phyloP scores from a whole-genome alignment of 2,113 vertebrate genomes.

The Podiceps cristatus region DNA sequence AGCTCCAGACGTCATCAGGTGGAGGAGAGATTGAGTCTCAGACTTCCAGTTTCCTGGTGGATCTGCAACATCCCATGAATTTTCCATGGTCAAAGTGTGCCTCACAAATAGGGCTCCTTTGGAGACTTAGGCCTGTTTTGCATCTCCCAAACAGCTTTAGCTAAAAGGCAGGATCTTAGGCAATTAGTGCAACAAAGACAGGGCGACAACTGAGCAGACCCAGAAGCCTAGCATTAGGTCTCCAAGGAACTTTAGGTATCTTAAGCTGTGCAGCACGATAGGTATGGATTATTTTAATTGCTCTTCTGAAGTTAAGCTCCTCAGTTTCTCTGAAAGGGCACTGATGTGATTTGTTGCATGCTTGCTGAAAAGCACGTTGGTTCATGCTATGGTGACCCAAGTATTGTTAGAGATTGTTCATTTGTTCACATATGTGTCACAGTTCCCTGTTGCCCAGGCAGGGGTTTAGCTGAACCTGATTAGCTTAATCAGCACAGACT shows the following conservation, averaged over 20 bases:
- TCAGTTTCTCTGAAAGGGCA: neutral
- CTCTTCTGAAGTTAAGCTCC: constrained; percentile 21
- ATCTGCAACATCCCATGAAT: neutral
- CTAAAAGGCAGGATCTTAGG: neutral
- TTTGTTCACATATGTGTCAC: neutral
- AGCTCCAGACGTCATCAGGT: neutral
- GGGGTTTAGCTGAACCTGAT: neutral
- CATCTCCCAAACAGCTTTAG: constrained; percentile 18
- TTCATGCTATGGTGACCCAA: neutral
- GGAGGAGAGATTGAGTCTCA: neutral
- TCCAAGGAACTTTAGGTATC: constrained; percentile 20
- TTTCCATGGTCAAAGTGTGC: neutral
- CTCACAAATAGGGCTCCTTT: neutral
- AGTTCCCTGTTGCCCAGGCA: neutral
- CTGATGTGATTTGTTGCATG: neutral
- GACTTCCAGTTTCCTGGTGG: neutral
- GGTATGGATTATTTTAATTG: constrained; percentile 54
- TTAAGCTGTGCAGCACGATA: neutral
- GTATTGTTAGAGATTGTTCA: neutral
- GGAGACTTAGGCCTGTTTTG: constrained; percentile 27
- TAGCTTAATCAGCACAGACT: constrained; percentile 1
- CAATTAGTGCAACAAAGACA: constrained; percentile 34
- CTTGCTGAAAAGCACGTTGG: constrained; percentile 2
- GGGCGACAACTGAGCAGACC: constrained; percentile 40
- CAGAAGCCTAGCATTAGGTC: constrained; percentile 18